Evolutionary conservation across 1,140 invertebrate genomes (phyloP).

Genomic region (Homalodisca vitripennis): DNA sequence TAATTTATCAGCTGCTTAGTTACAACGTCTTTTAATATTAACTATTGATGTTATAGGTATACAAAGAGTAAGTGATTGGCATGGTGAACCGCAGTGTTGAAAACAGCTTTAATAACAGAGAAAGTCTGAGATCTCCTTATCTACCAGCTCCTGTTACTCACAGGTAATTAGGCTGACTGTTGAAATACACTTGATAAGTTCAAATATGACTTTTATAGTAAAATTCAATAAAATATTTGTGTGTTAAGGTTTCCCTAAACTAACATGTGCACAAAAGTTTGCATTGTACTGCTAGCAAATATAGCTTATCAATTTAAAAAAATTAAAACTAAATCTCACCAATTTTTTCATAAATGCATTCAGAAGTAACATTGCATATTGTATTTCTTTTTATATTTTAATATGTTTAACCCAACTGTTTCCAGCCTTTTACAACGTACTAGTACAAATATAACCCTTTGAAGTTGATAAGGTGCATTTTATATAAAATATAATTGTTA

Average conservation of each 20-base stretch:
- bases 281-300: background rate
- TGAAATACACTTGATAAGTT: background rate
- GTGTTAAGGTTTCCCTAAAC: background rate
- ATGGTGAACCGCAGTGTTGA: constrained; percentile 11
- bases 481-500: no score
- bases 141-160: constrained; percentile 38
- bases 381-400: no score
- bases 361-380: no score
- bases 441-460: no score
- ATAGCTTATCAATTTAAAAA: background rate
- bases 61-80: no score
- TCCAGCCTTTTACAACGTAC: no score
- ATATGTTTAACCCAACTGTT: no score
- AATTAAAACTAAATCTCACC: background rate
- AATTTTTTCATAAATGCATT: background rate
- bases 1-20: no score
- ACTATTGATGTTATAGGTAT: no score
- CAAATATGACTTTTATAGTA: background rate
- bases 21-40: no score
- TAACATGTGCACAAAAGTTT: background rate
- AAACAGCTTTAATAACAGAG: constrained; percentile 21
- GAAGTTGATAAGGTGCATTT: no score
- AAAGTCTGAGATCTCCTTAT: constrained; percentile 33
- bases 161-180: constrained; percentile 22
- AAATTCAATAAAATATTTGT: background rate